Base-by-base conservation (phyloP, 64 coral and sea anemone genomes). In the Exaiptasia diaphana region DNA sequence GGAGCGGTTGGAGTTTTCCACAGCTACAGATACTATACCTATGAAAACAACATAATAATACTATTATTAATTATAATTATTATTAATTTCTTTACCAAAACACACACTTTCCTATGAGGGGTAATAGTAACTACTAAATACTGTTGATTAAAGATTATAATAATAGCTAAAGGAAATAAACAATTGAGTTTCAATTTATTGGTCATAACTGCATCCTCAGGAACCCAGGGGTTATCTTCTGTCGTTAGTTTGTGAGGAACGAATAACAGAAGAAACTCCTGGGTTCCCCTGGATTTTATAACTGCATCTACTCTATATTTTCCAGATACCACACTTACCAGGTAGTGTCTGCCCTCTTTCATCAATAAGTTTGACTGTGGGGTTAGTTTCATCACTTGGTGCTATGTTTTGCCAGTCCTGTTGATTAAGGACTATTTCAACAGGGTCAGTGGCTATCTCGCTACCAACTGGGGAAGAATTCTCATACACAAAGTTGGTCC, bases 401-500 rank as follows among this genome's bases (percentile, higher is more conserved):
- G 81, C 71, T 14, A 83, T 45, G 1, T 55, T 30, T 42, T 23
- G 24, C 81, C 81, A 83, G 48, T 83, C 81, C 25, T 57, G 17
- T 17, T 53, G 21, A 38, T 83, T 34, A 45, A 83, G 35, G 4
- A 40, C 49, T 28, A 83, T 73, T 17, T 83, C 15, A 18, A 73
- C 81, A 1, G 81, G 81, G 37, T 83, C 81, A 14, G 81, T 83
- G 14, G 81, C 68, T 40, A 83, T 83, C 25, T 83, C 81, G 73
- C 24, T 41, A 17, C 80, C 81, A 2, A 17, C 38, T 24, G 67
- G 50, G 8, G 67, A 55, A 38, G 18, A 28, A 83, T 83, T 83
- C 68, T 83, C 81, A 20, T 83, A 83, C 28, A 71, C 64, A 28
- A 83, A 83, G 48, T 83, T 83, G 1, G 81, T 73, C 81, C 81